phyloP scores from a whole-genome alignment of 2,113 vertebrate species.

The Salvelinus sp. region DNA sequence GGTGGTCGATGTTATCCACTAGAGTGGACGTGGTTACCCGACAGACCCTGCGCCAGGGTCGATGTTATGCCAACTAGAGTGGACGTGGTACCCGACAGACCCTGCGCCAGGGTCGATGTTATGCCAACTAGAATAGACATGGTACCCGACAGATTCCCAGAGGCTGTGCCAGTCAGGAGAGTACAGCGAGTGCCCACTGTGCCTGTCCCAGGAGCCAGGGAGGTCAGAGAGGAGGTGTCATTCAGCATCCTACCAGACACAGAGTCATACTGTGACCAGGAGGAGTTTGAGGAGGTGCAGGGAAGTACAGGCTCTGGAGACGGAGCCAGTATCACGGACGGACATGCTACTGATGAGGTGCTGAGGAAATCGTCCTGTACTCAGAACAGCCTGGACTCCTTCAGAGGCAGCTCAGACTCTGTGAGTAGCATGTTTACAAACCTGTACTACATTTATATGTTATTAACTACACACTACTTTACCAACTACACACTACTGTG shows the following conservation, averaged over 20 bases:
- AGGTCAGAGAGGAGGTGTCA: slow-evolving; percentile 58
- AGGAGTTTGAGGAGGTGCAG: slow-evolving; percentile 82
- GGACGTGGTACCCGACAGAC: background rate
- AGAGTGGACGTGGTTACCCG: no score
- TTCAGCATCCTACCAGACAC: slow-evolving; percentile 71
- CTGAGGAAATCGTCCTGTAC: slow-evolving; percentile 79
- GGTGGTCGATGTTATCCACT: no score
- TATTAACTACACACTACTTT: no score
- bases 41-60: slow-evolving; percentile 3
- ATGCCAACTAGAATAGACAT: no score
- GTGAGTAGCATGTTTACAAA: slow-evolving; percentile 65
- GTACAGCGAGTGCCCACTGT: no score
- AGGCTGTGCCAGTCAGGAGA: no score
- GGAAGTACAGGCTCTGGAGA: slow-evolving; percentile 67
- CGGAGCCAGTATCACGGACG: slow-evolving; percentile 72
- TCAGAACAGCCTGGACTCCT: slow-evolving; percentile 82
- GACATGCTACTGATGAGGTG: slow-evolving; percentile 78
- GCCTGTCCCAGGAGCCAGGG: background rate
- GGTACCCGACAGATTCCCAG: no score
- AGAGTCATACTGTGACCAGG: slow-evolving; percentile 87
- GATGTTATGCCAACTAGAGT: no score
- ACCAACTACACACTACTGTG: no score
- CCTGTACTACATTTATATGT: no score
- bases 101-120: slow-evolving; percentile 5
- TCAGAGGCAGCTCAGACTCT: slow-evolving; percentile 85